These are phyloP conservation scores for Manduca sexta DNA, from an alignment of 1,140 invertebrate genomes.

Conservation along the genomic window DNA sequence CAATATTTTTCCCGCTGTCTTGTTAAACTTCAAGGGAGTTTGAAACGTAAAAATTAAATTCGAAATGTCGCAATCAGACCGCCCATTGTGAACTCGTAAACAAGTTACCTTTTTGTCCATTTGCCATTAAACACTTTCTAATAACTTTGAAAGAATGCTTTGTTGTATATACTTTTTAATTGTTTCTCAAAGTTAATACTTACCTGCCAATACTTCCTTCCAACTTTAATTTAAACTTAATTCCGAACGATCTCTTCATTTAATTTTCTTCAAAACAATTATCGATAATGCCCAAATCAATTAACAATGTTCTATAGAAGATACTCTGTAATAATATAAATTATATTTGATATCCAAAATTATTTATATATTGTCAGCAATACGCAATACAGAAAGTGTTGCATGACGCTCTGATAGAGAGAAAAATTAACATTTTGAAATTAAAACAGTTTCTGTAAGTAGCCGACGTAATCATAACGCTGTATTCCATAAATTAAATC, in stretches of 20 bases:
- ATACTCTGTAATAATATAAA: too few species aligned
- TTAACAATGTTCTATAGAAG: too few species aligned
- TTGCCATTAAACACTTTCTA: slow-evolving; percentile 20
- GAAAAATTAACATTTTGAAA: too few species aligned
- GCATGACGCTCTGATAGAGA: too few species aligned
- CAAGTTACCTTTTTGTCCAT: slow-evolving; percentile 14
- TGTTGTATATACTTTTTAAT: background rate
- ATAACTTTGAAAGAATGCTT: background rate
- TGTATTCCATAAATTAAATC: slow-evolving; percentile 32
- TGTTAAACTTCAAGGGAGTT: slow-evolving; percentile 12
- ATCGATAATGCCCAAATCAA: too few species aligned
- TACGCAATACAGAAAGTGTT: too few species aligned
- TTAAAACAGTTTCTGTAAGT: too few species aligned
- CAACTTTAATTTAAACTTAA: slow-evolving; percentile 1
- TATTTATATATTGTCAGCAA: too few species aligned
- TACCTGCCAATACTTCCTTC: background rate
- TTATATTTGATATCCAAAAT: too few species aligned
- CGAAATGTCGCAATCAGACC: slow-evolving; percentile 18
- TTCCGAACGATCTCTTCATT: background rate
- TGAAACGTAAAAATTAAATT: slow-evolving; percentile 19
- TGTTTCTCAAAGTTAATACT: background rate
- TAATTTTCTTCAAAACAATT: background rate
- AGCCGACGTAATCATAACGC: background rate
- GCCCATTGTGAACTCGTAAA: slow-evolving; percentile 18
- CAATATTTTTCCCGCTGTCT: slow-evolving; percentile 14